Percentiles rank a stretch among this genome's conserved stretches.
These are phyloP conservation scores for Dynastes grantii DNA, from an alignment of 2,888 invertebrate genomes.

Conservation along the genomic window DNA sequence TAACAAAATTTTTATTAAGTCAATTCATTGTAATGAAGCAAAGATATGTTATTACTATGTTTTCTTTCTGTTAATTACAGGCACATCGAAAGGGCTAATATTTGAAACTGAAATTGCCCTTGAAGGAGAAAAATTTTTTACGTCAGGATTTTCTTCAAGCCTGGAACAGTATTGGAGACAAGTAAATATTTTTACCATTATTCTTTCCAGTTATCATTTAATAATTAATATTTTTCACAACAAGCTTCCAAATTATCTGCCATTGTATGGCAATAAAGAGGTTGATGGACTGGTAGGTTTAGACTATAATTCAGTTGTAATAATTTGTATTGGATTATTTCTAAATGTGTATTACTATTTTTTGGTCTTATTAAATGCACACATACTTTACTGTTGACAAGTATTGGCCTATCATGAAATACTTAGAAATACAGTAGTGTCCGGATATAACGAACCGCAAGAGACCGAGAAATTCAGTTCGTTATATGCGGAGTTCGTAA, in stretches of 20 bases:
- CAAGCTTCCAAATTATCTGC: constrained; percentile 85
- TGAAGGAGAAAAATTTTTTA: constrained; percentile 88
- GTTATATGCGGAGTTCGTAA: too few relatives aligned
- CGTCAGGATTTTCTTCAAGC: constrained; percentile 78
- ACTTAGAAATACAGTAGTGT: too few relatives aligned
- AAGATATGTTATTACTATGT: background rate
- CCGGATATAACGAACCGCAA: too few relatives aligned
- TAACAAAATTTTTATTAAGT: constrained; percentile 52
- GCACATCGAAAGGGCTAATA: constrained; percentile 91
- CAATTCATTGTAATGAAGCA: background rate
- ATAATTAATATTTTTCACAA: constrained; percentile 68
- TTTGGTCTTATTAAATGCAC: too few relatives aligned
- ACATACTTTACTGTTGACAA: too few relatives aligned
- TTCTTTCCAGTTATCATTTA: constrained; percentile 10
- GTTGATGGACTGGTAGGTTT: constrained; percentile 82
- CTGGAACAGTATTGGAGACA: constrained; percentile 81
- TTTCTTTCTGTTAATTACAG: constrained; percentile 70
- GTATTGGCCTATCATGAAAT: too few relatives aligned
- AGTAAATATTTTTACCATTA: constrained; percentile 52
- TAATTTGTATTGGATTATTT: too few relatives aligned
- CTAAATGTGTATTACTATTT: too few relatives aligned
- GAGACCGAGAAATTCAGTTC: too few relatives aligned
- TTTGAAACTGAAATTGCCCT: constrained; percentile 91
- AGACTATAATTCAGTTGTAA: background rate
- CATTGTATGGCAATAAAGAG: constrained; percentile 82